Conservation (phyloP, 2,888 invertebrate genomes). For the Meteorus colon region DNA sequence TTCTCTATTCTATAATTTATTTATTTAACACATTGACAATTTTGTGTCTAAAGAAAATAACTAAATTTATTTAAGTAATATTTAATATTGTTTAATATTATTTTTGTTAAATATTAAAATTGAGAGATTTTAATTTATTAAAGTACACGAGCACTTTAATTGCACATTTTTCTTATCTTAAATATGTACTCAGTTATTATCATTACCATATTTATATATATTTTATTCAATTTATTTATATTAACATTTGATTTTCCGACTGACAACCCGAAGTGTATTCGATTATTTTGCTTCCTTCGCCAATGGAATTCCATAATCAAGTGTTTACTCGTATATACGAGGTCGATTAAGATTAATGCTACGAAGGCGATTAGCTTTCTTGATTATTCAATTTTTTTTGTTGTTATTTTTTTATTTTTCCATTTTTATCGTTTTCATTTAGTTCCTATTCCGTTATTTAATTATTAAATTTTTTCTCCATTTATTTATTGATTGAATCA, state of each 20-base stretch:
- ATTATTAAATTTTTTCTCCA: too few species aligned
- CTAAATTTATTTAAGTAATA: too few species aligned
- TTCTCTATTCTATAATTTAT: not conserved
- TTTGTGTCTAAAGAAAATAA: too few species aligned
- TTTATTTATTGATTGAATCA: too few species aligned
- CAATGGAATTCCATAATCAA: constrained; percentile 57
- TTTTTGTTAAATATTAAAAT: not conserved
- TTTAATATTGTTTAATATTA: not conserved
- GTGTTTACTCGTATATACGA: constrained; percentile 51
- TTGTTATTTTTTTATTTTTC: not conserved
- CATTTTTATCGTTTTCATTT: constrained; percentile 3
- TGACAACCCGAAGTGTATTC: constrained; percentile 59
- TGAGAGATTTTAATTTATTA: constrained; percentile 8
- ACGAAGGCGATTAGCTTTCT: not conserved
- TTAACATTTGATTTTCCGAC: constrained; percentile 63
- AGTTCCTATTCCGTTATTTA: not conserved
- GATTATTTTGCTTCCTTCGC: constrained; percentile 7
- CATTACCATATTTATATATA: constrained; percentile 47
- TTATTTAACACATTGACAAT: not conserved
- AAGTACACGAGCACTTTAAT: constrained; percentile 14
- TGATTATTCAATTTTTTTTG: constrained; percentile 4
- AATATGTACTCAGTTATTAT: constrained; percentile 56
- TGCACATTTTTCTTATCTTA: constrained; percentile 26
- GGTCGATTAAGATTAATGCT: constrained; percentile 41
- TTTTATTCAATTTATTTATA: constrained; percentile 41